phyloP scores from a whole-genome alignment of 1,140 invertebrate species.

The Eueides isabella region DNA sequence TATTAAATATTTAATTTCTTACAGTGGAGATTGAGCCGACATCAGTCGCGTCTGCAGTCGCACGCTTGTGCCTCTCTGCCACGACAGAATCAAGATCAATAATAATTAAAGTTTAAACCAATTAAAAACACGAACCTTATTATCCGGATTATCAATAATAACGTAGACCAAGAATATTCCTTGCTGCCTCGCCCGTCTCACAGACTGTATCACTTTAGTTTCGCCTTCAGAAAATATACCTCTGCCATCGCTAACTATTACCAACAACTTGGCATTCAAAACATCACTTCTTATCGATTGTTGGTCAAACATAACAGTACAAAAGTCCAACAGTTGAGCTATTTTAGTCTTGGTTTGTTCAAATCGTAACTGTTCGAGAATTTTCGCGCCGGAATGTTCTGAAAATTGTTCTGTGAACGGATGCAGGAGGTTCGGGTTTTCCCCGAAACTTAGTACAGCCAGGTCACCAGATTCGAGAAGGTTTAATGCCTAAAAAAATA shows the following conservation, averaged over 20 bases:
- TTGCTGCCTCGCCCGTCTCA: conserved; percentile 89
- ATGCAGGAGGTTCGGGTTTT: conserved; percentile 91
- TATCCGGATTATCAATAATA: conserved; percentile 96
- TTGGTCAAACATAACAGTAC: conserved; percentile 87
- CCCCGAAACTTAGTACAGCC: conserved; percentile 96
- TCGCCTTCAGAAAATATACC: conserved; percentile 96
- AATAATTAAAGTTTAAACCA: too few relatives aligned
- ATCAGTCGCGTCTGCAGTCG: too few relatives aligned
- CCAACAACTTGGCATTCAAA: conserved; percentile 89
- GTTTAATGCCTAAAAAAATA: conserved; percentile 88
- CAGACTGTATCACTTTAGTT: conserved; percentile 88
- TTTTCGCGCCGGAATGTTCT: conserved; percentile 89
- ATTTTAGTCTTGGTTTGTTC: conserved; percentile 92
- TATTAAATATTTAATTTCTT: too few relatives aligned
- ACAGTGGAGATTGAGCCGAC: too few relatives aligned
- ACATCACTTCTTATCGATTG: conserved; percentile 84
- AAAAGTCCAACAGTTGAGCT: conserved; percentile 90
- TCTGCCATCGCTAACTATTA: conserved; percentile 97
- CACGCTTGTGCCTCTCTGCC: too few relatives aligned
- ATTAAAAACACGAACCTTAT: conserved; percentile 85
- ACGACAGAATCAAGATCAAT: too few relatives aligned
- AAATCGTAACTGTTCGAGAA: conserved; percentile 91
- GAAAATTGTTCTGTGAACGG: conserved; percentile 93
- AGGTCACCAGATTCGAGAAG: conserved; percentile 97
- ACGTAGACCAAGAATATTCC: conserved; percentile 97